Evolutionary conservation across 2,797 vertebrate species (phyloP).

Genomic region (Discoglossus pictus): DNA sequence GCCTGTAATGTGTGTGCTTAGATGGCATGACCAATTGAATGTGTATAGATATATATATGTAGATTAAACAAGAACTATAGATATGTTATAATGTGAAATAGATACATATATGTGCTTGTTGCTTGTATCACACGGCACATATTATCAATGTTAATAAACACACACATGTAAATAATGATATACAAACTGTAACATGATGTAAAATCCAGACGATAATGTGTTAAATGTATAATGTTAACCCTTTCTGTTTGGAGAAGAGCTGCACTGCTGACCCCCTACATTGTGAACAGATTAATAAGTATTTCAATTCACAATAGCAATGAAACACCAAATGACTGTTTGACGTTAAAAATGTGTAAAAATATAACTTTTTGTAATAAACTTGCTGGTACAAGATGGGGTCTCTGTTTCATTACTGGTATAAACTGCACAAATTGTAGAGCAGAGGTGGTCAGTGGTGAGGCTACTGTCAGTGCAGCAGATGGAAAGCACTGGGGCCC

Average conservation of each 20-base stretch:
- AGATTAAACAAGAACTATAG: conserved; percentile 12
- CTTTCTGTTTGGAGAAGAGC: background rate
- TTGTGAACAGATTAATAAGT: background rate
- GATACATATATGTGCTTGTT: conserved; percentile 1
- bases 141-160: conserved; percentile 23
- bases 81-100: conserved; percentile 28
- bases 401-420: background rate
- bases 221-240: conserved; percentile 6
- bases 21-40: conserved; percentile 37
- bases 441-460: too few relatives aligned
- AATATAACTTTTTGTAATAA: conserved; percentile 42
- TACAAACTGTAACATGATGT: conserved; percentile 2
- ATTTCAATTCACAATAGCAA: conserved; percentile 23
- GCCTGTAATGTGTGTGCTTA: conserved; percentile 26
- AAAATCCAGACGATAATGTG: conserved; percentile 7
- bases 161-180: conserved; percentile 40
- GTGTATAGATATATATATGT: conserved; percentile 32
- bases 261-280: background rate
- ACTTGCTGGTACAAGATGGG: conserved; percentile 48
- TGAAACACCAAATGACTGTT: conserved; percentile 44
- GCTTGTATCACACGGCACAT: conserved; percentile 24
- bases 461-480: too few relatives aligned
- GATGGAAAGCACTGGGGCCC: too few relatives aligned
- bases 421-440: too few relatives aligned
- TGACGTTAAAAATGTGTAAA: conserved; percentile 18